A percentile compares a stretch with the other conserved stretches of the same genome.
Conservation (phyloP, 2,888 invertebrate genomes). For the Neuroscelio doddi region DNA sequence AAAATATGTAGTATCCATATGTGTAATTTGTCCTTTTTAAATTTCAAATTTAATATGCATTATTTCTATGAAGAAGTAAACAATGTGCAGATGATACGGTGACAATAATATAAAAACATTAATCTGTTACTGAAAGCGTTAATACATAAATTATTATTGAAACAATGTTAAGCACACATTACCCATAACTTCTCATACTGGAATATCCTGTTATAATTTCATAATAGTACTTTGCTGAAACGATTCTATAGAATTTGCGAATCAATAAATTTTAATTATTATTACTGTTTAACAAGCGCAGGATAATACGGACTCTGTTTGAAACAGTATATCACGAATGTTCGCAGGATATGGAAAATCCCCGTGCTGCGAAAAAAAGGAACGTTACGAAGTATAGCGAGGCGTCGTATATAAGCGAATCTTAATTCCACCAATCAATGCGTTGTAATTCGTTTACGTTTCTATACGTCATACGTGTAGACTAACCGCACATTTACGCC, state of each 20-base stretch:
- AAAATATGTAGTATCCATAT: no score
- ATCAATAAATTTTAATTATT: not conserved
- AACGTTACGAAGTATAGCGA: not conserved
- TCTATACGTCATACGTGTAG: conserved; percentile 9
- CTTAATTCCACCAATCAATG: conserved; percentile 1
- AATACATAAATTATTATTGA: no score
- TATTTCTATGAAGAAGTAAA: no score
- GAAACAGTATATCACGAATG: no score
- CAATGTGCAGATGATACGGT: no score
- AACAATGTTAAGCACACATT: not conserved
- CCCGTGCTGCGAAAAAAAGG: not conserved
- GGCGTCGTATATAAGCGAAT: not conserved
- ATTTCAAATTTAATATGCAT: no score
- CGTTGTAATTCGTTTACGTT: conserved; percentile 25
- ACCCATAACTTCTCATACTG: not conserved
- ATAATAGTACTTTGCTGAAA: not conserved
- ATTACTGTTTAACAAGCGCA: no score
- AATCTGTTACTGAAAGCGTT: no score
- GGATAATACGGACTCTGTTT: not conserved
- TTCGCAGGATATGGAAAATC: no score
- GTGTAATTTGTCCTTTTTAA: no score
- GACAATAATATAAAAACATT: no score
- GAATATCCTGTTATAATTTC: not conserved
- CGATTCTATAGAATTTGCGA: not conserved
- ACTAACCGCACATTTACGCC: conserved; percentile 25